Conservation (phyloP, 2,797 vertebrate genomes). For the Microcaecilia unicolor region DNA sequence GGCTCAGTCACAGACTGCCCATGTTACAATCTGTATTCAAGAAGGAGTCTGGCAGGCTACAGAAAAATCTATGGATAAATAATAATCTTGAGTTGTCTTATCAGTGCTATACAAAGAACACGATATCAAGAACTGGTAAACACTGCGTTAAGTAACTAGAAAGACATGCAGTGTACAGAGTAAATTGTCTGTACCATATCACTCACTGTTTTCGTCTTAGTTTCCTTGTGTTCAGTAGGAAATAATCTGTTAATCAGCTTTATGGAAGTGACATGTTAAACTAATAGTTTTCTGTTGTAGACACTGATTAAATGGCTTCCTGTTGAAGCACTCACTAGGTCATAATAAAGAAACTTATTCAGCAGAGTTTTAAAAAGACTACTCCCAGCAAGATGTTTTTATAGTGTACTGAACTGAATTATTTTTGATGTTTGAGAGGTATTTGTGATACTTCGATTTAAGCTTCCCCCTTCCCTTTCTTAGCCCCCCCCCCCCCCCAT, state of each 20-base stretch:
- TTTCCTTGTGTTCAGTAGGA: slow-evolving; percentile 28
- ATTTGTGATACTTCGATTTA: not conserved
- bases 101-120: not conserved
- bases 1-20: too few species aligned
- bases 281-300: slow-evolving; percentile 2
- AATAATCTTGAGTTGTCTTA: slow-evolving; percentile 10
- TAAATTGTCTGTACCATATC: slow-evolving; percentile 8
- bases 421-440: not conserved
- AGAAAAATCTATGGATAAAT: not conserved
- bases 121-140: slow-evolving; percentile 16
- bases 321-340: slow-evolving; percentile 31
- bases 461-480: too few species aligned
- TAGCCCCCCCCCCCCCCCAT: too few species aligned
- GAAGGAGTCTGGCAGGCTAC: not conserved
- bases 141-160: slow-evolving; percentile 12
- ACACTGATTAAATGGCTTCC: slow-evolving; percentile 33
- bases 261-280: slow-evolving; percentile 15
- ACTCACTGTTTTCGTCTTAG: slow-evolving; percentile 20
- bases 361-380: not conserved
- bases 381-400: not conserved
- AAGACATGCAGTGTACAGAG: not conserved
- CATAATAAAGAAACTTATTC: not conserved
- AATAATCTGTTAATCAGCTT: slow-evolving; percentile 31
- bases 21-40: slow-evolving; percentile 11
- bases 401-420: slow-evolving; percentile 1